Conservation (phyloP, 2,888 invertebrate species). For the Zaprionus obscuricornis region DNA sequence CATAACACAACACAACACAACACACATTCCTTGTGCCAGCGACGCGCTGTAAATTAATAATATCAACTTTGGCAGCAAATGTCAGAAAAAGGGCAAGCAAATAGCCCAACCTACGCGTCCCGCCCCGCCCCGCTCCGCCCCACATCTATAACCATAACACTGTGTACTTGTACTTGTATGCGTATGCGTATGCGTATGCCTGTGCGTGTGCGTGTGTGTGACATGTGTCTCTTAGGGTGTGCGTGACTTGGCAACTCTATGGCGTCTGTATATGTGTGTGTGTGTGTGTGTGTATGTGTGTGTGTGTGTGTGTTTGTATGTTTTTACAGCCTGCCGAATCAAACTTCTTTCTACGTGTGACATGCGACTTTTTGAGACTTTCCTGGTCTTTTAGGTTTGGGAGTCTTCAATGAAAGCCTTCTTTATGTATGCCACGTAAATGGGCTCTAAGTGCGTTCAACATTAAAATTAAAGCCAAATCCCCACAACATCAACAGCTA, state of each 20-base stretch:
- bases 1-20: background rate
- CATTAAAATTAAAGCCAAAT: constrained; percentile 46
- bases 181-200: constrained; percentile 6
- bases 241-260: constrained; percentile 61
- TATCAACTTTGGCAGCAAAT: constrained; percentile 70
- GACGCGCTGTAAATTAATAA: constrained; percentile 68
- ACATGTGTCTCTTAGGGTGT: constrained; percentile 36
- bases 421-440: constrained; percentile 49
- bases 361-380: constrained; percentile 40
- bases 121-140: background rate
- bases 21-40: constrained; percentile 46
- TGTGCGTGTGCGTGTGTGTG: constrained; percentile 15
- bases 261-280: constrained; percentile 39
- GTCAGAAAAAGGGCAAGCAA: constrained; percentile 67
- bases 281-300: constrained; percentile 46
- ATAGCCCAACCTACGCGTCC: constrained; percentile 20
- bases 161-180: no score
- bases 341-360: constrained; percentile 66
- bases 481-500: background rate
- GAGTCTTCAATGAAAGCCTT: constrained; percentile 25
- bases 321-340: constrained; percentile 65
- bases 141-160: no score
- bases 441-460: constrained; percentile 46
- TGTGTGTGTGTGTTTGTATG: constrained; percentile 64
- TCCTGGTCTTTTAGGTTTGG: background rate